Conservation (phyloP, 23 tunicate genomes). For the Trididemnum nubilum region DNA sequence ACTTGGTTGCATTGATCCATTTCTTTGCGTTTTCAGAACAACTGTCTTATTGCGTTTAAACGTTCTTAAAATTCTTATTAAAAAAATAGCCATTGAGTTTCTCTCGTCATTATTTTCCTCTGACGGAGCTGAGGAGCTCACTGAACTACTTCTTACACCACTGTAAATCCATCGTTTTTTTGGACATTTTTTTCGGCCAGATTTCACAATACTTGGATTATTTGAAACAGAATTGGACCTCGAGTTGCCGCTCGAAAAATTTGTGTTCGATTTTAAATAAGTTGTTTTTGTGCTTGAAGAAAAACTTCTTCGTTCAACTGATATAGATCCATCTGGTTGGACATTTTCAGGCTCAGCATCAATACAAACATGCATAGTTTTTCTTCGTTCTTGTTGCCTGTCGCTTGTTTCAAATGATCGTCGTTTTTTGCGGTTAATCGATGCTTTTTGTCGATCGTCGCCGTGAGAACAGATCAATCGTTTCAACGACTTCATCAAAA, state of each 20-base stretch:
- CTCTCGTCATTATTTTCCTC: neutral
- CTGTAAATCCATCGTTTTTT: neutral
- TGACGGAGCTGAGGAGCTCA: neutral
- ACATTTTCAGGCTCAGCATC: conserved; percentile 38
- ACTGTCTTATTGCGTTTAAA: neutral
- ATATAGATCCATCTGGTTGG: conserved; percentile 4
- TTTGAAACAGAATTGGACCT: conserved; percentile 2
- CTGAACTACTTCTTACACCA: neutral
- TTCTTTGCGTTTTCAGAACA: conserved; percentile 46
- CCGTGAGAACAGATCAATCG: conserved; percentile 17
- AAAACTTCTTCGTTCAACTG: conserved; percentile 2
- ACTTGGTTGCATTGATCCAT: neutral
- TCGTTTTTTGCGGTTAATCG: neutral
- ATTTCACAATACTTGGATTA: neutral
- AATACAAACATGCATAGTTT: conserved; percentile 52
- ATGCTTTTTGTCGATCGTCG: conserved; percentile 24
- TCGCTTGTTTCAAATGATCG: conserved; percentile 29
- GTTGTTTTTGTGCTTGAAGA: conserved; percentile 6
- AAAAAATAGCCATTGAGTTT: neutral
- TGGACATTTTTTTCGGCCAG: neutral
- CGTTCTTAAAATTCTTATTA: neutral
- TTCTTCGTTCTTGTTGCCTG: conserved; percentile 56
- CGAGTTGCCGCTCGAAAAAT: neutral
- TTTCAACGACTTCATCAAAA: conserved; percentile 26
- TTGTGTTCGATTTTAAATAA: neutral